Conservation (phyloP, 1,140 invertebrate genomes). For the Danaus melanippus region DNA sequence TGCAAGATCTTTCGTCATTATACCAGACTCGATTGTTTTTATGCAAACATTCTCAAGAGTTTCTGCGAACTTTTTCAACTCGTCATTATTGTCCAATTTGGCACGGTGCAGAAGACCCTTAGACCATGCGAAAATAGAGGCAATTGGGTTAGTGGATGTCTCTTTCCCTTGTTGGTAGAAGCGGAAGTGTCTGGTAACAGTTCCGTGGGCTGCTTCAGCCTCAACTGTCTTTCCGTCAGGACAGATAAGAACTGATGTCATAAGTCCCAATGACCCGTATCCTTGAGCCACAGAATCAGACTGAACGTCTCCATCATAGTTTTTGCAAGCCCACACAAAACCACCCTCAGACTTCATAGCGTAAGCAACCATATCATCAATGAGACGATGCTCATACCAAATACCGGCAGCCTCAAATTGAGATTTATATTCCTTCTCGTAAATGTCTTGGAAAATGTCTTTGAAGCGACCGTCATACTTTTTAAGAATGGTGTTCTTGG, state of each 20-base stretch:
- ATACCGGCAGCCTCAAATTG: constrained; percentile 89
- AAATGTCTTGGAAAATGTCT: constrained; percentile 99
- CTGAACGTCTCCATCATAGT: constrained; percentile 99
- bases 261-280: constrained; percentile 92
- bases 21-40: constrained; percentile 93
- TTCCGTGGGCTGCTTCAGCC: constrained; percentile 97
- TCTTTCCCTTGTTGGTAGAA: constrained; percentile 96
- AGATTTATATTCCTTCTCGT: constrained; percentile 90
- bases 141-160: constrained; percentile 98
- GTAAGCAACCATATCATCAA: constrained; percentile 99
- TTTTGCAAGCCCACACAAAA: constrained; percentile 99
- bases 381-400: constrained; percentile 98
- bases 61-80: constrained; percentile 84
- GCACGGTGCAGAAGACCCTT: constrained; percentile 92
- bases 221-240: constrained; percentile 98
- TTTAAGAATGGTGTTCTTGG: constrained; percentile 99
- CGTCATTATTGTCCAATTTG: constrained; percentile 90
- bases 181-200: constrained; percentile 95
- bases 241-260: constrained; percentile 95
- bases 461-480: constrained; percentile 99
- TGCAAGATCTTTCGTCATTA: constrained; percentile 99
- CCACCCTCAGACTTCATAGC: constrained; percentile 98
- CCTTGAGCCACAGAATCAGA: constrained; percentile 98
- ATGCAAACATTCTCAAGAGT: constrained; percentile 93
- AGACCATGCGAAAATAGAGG: constrained; percentile 99